Evolutionary conservation across 2,888 invertebrate species (phyloP).

Genomic region (Zhuqinia jingwanae): DNA sequence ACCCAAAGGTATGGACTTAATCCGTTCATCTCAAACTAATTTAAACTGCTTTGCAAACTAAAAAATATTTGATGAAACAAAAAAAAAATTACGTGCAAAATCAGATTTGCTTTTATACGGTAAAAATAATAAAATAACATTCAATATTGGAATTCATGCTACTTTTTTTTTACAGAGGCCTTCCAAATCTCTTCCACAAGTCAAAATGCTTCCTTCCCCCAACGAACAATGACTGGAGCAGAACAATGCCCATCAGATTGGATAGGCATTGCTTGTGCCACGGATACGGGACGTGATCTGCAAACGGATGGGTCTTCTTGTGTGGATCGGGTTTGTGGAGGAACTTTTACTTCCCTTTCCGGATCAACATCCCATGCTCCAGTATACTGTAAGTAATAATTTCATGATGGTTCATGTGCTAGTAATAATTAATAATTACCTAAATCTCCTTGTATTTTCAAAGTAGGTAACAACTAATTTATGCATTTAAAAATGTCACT

Average conservation of each 20-base stretch:
- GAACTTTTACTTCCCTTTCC: slow-evolving; percentile 76
- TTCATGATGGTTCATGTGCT: neutral
- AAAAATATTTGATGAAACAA: too few relatives aligned
- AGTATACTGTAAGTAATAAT: slow-evolving; percentile 88
- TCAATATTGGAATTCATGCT: too few relatives aligned
- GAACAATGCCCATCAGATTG: slow-evolving; percentile 79
- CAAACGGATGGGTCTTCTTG: slow-evolving; percentile 78
- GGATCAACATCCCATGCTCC: slow-evolving; percentile 85
- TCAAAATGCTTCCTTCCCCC: slow-evolving; percentile 73
- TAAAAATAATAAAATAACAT: too few relatives aligned
- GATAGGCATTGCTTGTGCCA: slow-evolving; percentile 78
- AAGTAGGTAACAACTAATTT: neutral
- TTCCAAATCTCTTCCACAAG: slow-evolving; percentile 78
- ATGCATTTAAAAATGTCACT: slow-evolving; percentile 17
- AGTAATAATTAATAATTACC: neutral
- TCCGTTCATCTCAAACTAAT: neutral
- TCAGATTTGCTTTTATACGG: too few relatives aligned
- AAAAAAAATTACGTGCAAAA: too few relatives aligned
- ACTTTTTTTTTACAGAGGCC: slow-evolving; percentile 70
- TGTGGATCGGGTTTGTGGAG: slow-evolving; percentile 79
- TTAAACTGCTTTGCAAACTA: neutral
- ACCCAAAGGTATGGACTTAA: slow-evolving; percentile 63
- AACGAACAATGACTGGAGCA: slow-evolving; percentile 77
- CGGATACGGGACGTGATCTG: slow-evolving; percentile 77
- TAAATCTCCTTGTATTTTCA: neutral